A percentile compares a stretch with the other conserved stretches of the same genome.
Conservation (phyloP, 2,113 vertebrate species). For the Tauraco erythrolophus region DNA sequence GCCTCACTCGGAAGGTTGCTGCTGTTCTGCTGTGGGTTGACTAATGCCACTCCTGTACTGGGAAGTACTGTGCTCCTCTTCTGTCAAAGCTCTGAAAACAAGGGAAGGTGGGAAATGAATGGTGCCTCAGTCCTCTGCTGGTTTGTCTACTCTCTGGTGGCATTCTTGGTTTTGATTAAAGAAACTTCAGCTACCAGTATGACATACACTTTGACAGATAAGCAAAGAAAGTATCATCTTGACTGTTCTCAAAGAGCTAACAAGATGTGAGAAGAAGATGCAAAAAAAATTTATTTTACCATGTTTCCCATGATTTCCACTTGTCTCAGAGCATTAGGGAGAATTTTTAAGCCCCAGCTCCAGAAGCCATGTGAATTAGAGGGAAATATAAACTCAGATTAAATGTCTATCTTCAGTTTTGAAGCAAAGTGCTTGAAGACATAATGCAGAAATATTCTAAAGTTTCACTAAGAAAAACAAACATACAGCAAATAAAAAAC, state of each 20-base stretch:
- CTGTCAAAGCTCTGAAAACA: not conserved
- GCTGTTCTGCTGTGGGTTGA: not conserved
- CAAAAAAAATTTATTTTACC: not conserved
- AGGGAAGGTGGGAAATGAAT: not conserved
- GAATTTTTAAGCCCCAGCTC: not conserved
- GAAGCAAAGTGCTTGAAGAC: not conserved
- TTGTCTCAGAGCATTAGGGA: not conserved
- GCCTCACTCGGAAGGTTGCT: not conserved
- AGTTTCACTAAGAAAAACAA: not conserved
- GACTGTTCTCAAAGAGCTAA: not conserved
- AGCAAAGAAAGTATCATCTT: not conserved
- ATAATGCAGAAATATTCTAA: not conserved
- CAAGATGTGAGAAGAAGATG: not conserved
- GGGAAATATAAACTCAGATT: not conserved
- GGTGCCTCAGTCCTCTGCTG: not conserved
- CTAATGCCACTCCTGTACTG: not conserved
- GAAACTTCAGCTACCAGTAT: not conserved
- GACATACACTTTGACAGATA: not conserved
- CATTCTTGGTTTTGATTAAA: not conserved
- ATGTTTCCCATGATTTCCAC: not conserved
- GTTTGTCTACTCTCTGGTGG: not conserved
- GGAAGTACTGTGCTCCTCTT: not conserved
- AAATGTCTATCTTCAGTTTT: not conserved
- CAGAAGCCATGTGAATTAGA: not conserved
- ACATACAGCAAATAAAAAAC: not conserved